phyloP scores from a whole-genome alignment of 2,888 invertebrate species.

The Microplitis deprimator region DNA sequence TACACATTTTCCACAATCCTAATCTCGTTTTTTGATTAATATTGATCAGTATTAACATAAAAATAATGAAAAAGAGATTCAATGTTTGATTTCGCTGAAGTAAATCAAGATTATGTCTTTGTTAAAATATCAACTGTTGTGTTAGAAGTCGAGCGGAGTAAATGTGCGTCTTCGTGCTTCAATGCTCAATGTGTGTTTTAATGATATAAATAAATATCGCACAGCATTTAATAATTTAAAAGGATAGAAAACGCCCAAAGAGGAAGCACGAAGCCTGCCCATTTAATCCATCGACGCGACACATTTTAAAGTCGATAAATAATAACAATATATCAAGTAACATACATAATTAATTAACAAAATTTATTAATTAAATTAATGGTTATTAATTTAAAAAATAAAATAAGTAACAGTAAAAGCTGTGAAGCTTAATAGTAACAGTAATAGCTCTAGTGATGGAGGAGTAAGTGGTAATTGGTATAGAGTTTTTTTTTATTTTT shows the following conservation, averaged over 20 bases:
- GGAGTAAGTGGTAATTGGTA: constrained; percentile 22
- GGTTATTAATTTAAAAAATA: background rate
- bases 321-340: background rate
- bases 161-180: constrained; percentile 42
- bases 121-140: constrained; percentile 15
- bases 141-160: constrained; percentile 36
- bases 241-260: constrained; percentile 20
- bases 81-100: background rate
- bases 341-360: too few species aligned
- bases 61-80: background rate
- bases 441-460: constrained; percentile 4
- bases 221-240: background rate
- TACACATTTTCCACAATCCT: background rate
- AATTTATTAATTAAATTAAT: constrained; percentile 11
- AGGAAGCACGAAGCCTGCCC: constrained; percentile 32
- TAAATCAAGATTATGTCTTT: constrained; percentile 1
- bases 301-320: constrained; percentile 1
- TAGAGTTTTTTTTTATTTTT: constrained; percentile 23
- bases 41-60: background rate
- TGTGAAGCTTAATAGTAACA: constrained; percentile 20
- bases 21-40: too few species aligned
- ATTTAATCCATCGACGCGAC: constrained; percentile 16
- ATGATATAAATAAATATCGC: constrained; percentile 13
- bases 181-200: constrained; percentile 32
- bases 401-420: background rate